These are phyloP conservation scores for Pyrrhia umbra DNA, from an alignment of 2,888 invertebrate genomes.

Conservation along the genomic window DNA sequence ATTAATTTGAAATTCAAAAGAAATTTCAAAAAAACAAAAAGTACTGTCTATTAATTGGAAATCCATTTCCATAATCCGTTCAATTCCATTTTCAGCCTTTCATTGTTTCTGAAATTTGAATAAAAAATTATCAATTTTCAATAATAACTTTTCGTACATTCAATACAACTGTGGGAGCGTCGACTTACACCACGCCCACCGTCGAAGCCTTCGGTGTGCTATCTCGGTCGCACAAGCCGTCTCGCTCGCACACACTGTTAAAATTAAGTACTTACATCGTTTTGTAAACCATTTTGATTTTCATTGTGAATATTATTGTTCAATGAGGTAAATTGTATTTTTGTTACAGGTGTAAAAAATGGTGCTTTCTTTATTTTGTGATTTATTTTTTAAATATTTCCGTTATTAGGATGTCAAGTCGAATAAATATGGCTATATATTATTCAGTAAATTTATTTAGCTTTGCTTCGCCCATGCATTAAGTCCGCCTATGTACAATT, in stretches of 20 bases:
- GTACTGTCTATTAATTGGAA: too few relatives aligned
- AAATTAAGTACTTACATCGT: slow-evolving; percentile 6
- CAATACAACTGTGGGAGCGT: slow-evolving; percentile 36
- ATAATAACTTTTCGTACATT: slow-evolving; percentile 17
- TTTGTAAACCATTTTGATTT: neutral
- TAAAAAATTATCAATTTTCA: neutral
- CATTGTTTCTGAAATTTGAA: slow-evolving; percentile 1
- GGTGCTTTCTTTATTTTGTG: too few relatives aligned
- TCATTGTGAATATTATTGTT: neutral
- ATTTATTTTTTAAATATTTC: too few relatives aligned
- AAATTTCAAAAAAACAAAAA: too few relatives aligned
- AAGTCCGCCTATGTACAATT: too few relatives aligned
- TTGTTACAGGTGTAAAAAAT: neutral
- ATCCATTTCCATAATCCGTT: neutral
- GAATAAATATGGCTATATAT: too few relatives aligned
- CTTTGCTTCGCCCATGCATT: too few relatives aligned
- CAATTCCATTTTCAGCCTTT: neutral
- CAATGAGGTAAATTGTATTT: neutral
- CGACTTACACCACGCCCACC: slow-evolving; percentile 51
- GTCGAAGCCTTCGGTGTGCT: slow-evolving; percentile 51
- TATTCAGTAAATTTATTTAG: too few relatives aligned
- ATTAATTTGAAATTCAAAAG: too few relatives aligned
- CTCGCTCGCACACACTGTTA: slow-evolving; percentile 35
- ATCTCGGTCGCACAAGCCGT: slow-evolving; percentile 38
- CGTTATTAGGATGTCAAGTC: too few relatives aligned